Evolutionary conservation across 2,888 invertebrate genomes (phyloP).

Genomic region (Lobophora halterata): DNA sequence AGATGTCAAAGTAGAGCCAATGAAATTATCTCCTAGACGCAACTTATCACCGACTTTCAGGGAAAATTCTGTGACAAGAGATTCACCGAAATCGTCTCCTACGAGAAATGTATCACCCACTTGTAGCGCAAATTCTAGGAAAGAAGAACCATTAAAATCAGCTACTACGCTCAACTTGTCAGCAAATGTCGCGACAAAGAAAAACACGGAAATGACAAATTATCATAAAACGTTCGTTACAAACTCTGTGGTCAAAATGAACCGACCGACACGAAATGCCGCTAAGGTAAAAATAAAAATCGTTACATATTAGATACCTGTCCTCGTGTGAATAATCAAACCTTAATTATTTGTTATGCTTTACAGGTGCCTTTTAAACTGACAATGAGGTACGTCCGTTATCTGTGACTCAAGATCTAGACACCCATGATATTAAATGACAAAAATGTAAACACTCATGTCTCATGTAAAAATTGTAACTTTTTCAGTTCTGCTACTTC

Average conservation of each 20-base stretch:
- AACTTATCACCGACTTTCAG: too few relatives aligned
- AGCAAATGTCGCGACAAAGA: too few relatives aligned
- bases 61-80: too few relatives aligned
- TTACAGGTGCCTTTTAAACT: slow-evolving; percentile 55
- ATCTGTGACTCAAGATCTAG: slow-evolving; percentile 15
- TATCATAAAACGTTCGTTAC: slow-evolving; percentile 1
- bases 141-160: too few relatives aligned
- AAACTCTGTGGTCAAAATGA: slow-evolving; percentile 3
- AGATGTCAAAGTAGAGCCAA: too few relatives aligned
- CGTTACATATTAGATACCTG: background rate
- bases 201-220: background rate
- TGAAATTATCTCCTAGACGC: too few relatives aligned
- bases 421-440: slow-evolving; percentile 17
- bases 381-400: slow-evolving; percentile 40
- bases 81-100: background rate
- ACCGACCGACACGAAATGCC: slow-evolving; percentile 25
- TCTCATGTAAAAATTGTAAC: slow-evolving; percentile 11
- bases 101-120: background rate
- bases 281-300: slow-evolving; percentile 38
- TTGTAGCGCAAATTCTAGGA: too few relatives aligned
- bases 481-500: slow-evolving; percentile 42
- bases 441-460: too few relatives aligned
- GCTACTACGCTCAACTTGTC: too few relatives aligned
- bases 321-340: background rate
- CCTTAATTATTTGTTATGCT: slow-evolving; percentile 3